Conservation (phyloP, 2,113 vertebrate species). For the Epinephelus cyanopodus region DNA sequence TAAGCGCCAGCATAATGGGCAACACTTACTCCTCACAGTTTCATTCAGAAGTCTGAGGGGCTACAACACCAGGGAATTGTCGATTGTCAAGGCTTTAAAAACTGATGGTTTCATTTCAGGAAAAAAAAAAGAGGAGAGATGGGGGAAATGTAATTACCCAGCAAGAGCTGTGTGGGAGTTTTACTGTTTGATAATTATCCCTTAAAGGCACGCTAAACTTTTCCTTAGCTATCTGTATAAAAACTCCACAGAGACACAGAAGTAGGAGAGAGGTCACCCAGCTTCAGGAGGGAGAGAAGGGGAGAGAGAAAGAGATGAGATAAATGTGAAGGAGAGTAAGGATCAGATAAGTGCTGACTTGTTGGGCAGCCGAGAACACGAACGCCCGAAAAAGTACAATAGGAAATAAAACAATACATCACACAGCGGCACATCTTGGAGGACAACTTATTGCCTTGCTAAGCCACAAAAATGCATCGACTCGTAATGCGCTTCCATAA, state of each 20-base stretch:
- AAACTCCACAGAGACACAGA: slow-evolving; percentile 65
- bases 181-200: slow-evolving; percentile 82
- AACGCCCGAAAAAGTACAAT: slow-evolving; percentile 12
- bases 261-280: slow-evolving; percentile 57
- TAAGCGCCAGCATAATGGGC: slow-evolving; percentile 54
- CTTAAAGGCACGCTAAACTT: slow-evolving; percentile 80
- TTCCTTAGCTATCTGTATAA: slow-evolving; percentile 67
- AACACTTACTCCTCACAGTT: slow-evolving; percentile 45
- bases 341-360: slow-evolving; percentile 55
- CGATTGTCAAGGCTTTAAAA: slow-evolving; percentile 74
- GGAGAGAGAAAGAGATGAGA: slow-evolving; percentile 17
- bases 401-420: slow-evolving; percentile 64
- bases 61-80: slow-evolving; percentile 57
- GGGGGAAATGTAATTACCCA: slow-evolving; percentile 79
- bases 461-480: slow-evolving; percentile 44
- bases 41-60: slow-evolving; percentile 63
- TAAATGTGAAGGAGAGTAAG: slow-evolving; percentile 35
- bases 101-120: slow-evolving; percentile 72
- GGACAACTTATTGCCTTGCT: slow-evolving; percentile 37
- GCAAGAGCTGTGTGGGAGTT: slow-evolving; percentile 76
- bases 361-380: slow-evolving; percentile 40
- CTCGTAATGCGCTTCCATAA: slow-evolving; percentile 42
- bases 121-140: slow-evolving; percentile 35
- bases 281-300: slow-evolving; percentile 35
- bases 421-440: slow-evolving; percentile 29